Evolutionary conservation across 2,888 invertebrate genomes (phyloP).

Genomic region (Orchestes rusci): DNA sequence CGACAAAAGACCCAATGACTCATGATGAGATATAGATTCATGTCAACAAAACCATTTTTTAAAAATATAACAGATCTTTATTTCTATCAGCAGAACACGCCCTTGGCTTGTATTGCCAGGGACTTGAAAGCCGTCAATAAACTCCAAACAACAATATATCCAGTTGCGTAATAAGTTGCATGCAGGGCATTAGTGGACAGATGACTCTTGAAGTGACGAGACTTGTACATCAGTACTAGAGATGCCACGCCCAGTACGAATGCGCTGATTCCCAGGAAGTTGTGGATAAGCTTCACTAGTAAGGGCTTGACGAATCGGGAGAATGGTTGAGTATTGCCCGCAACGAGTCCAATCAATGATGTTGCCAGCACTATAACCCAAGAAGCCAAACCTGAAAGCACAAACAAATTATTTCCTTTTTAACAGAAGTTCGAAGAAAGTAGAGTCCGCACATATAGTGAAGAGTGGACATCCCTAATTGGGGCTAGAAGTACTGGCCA

Average conservation of each 20-base stretch:
- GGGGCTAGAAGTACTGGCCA: slow-evolving; percentile 3
- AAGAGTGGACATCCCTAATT: background rate
- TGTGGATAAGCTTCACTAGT: slow-evolving; percentile 28
- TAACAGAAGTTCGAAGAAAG: background rate
- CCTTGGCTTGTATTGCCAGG: too few species aligned
- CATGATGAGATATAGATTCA: too few species aligned
- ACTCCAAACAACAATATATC: slow-evolving; percentile 24
- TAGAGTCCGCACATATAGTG: too few species aligned
- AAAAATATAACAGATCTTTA: slow-evolving; percentile 1
- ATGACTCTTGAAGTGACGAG: slow-evolving; percentile 1
- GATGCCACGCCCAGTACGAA: slow-evolving; percentile 29
- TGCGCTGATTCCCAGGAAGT: slow-evolving; percentile 27
- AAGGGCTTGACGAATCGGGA: slow-evolving; percentile 26
- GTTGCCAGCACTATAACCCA: slow-evolving; percentile 29
- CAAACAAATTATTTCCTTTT: slow-evolving; percentile 1
- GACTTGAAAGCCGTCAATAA: slow-evolving; percentile 24
- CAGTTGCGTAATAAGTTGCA: slow-evolving; percentile 15
- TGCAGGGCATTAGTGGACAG: slow-evolving; percentile 10
- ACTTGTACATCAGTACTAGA: background rate
- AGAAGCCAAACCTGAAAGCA: slow-evolving; percentile 27
- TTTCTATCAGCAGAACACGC: too few species aligned
- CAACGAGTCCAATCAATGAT: slow-evolving; percentile 25
- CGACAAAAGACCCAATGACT: too few species aligned
- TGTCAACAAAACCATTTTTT: background rate
- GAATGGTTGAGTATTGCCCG: slow-evolving; percentile 24